These are phyloP conservation scores for Gastracanthus pulcherrimus DNA, from an alignment of 2,888 invertebrate species.

Conservation along the genomic window DNA sequence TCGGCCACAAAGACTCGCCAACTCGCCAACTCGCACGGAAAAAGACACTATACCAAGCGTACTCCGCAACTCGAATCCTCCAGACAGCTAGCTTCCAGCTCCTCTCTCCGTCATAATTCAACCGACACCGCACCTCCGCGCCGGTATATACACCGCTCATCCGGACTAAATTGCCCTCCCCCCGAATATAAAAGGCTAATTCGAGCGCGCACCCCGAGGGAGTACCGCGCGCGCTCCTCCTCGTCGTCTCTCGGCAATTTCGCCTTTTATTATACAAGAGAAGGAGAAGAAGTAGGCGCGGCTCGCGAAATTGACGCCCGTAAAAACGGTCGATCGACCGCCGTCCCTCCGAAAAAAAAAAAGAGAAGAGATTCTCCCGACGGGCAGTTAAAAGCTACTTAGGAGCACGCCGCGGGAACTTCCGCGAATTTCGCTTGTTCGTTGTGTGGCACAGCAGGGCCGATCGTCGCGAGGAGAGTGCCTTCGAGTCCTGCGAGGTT, in stretches of 20 bases:
- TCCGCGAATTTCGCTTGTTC: background rate
- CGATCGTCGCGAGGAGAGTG: conserved; percentile 36
- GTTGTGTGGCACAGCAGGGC: too few relatives aligned
- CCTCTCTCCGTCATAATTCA: background rate
- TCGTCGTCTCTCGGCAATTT: too few relatives aligned
- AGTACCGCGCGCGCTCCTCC: background rate
- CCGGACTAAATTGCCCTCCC: background rate
- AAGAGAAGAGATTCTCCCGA: background rate
- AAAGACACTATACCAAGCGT: background rate
- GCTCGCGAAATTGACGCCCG: conserved; percentile 12
- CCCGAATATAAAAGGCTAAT: background rate
- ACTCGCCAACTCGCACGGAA: background rate
- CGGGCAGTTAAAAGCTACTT: conserved; percentile 50
- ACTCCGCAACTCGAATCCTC: background rate
- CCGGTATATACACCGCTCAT: background rate
- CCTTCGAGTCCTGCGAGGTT: background rate
- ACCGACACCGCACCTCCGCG: background rate
- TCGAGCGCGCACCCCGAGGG: background rate
- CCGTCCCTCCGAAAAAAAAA: background rate
- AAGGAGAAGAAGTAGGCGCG: background rate
- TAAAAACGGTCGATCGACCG: conserved; percentile 24
- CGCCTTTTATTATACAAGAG: too few relatives aligned
- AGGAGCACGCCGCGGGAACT: conserved; percentile 23
- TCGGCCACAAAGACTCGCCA: background rate
- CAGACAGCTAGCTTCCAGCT: background rate